Base-by-base conservation (phyloP, 2,888 invertebrate species). In the Cistogaster globosa region DNA sequence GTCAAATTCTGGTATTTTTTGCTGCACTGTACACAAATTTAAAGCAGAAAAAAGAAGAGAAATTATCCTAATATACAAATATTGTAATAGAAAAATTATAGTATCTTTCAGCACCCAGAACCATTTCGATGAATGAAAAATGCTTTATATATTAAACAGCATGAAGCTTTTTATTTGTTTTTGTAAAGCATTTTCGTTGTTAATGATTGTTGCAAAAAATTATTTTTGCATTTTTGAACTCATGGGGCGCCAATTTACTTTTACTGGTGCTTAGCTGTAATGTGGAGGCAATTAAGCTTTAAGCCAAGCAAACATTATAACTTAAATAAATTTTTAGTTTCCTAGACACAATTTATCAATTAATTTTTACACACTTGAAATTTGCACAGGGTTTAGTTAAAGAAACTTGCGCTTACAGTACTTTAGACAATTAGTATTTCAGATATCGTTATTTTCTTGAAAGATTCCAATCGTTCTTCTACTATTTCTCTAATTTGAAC, bases 61-160 rank as follows among this genome's bases (percentile, higher is more conserved):
- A 51, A 51, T 42, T 7, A 26, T 26, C 26, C 9, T 32, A 58
- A 57, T 38, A 9, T 60, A 20, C 38, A 65, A 76, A 65, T 53
- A 62, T 8, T 60, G 42, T 32, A 11, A n/a, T 26, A 51, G 11
- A 57, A 53, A 76, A 82, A 71, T 65, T 60, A 71, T 76, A 32
- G 32, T 82, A 77, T 60, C 71, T 71, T 76, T 76, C 58, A 82
- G 71, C 82, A 71, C 71, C 71, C 82, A 77, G 63, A 63, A 60
- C 51, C 58, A 77, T 76, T 69, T 63, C 67, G 74, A 53, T 68
- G 45, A 80, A 74, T 60, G 12, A 38, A 72, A 80, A 72, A 67
- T 74, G 67, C 60, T 67, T 74, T 68, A 63, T 32, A 53, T 62
- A 62, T 62, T 26, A 38, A 71, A 57, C 45, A 48, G 45, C 36